phyloP scores from a whole-genome alignment of 1,140 invertebrate genomes.

The Eriocheir sinensis region DNA sequence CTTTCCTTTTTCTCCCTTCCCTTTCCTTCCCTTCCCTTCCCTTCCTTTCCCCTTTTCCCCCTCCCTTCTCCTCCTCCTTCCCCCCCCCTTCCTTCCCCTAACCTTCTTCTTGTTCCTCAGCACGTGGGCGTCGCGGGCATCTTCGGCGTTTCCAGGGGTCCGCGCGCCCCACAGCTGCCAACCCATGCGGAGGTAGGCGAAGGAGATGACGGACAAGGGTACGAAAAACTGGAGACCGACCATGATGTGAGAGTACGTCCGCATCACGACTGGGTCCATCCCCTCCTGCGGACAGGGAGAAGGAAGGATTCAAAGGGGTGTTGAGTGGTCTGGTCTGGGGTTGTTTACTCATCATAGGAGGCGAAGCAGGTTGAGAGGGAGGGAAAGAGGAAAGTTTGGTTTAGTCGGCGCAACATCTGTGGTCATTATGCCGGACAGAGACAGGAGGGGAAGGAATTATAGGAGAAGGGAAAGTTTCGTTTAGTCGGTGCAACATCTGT shows the following conservation, averaged over 20 bases:
- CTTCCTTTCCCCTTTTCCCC: not conserved
- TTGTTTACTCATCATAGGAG: not conserved
- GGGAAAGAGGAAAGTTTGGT: no score
- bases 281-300: constrained; percentile 81
- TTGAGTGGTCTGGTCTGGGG: no score
- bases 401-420: no score
- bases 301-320: not conserved
- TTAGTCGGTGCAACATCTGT: no score
- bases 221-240: constrained; percentile 88
- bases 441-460: no score
- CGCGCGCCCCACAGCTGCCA: constrained; percentile 88
- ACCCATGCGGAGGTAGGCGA: constrained; percentile 90
- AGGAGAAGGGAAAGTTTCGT: no score
- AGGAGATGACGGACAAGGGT: constrained; percentile 89
- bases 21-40: no score
- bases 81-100: not conserved
- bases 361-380: not conserved
- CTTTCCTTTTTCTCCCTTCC: no score
- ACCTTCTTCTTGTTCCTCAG: constrained; percentile 92
- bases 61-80: not conserved
- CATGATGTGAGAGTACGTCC: constrained; percentile 84
- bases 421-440: no score
- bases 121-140: constrained; percentile 88
- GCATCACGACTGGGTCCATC: constrained; percentile 84
- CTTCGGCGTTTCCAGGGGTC: constrained; percentile 89